Evolutionary conservation across 92 coral and sea anemone genomes (phyloP).

Genomic region (Paragorgia papillata): DNA sequence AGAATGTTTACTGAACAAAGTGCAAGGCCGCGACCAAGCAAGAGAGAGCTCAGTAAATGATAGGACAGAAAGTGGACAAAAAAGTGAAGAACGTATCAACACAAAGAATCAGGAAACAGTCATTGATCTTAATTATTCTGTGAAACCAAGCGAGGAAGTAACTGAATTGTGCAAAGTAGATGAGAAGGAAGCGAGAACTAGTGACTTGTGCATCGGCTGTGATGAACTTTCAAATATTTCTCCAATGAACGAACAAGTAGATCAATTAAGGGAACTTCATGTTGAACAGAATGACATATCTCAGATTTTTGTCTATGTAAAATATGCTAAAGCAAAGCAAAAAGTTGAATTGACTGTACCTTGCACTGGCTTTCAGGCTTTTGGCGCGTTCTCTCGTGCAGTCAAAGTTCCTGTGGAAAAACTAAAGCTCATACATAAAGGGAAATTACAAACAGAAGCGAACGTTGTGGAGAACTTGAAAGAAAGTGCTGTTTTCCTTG

Average conservation of each 20-base stretch:
- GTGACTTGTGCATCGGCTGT: too few species aligned
- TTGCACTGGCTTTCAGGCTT: constrained; percentile 31
- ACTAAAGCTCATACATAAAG: constrained; percentile 83
- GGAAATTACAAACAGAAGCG: constrained; percentile 64
- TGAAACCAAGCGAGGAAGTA: too few species aligned
- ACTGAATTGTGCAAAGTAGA: too few species aligned
- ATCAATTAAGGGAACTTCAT: too few species aligned
- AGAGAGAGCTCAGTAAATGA: neutral
- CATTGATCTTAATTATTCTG: too few species aligned
- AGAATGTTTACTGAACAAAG: neutral
- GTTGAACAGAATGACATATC: too few species aligned
- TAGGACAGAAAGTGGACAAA: neutral
- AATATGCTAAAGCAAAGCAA: constrained; percentile 75
- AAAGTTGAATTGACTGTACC: constrained; percentile 49
- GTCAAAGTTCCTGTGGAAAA: constrained; percentile 68
- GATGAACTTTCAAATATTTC: too few species aligned
- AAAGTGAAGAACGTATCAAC: neutral
- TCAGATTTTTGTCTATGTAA: constrained; percentile 47
- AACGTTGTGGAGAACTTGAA: constrained; percentile 55
- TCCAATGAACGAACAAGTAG: too few species aligned
- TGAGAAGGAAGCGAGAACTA: too few species aligned
- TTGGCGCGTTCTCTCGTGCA: constrained; percentile 62
- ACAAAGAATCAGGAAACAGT: too few species aligned
- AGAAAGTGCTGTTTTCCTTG: constrained; percentile 72
- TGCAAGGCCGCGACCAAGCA: too few species aligned